Percentiles rank a stretch among this genome's conserved stretches.
phyloP scores from a whole-genome alignment of 2,888 invertebrate genomes.

The Pharmacophagus antenor region DNA sequence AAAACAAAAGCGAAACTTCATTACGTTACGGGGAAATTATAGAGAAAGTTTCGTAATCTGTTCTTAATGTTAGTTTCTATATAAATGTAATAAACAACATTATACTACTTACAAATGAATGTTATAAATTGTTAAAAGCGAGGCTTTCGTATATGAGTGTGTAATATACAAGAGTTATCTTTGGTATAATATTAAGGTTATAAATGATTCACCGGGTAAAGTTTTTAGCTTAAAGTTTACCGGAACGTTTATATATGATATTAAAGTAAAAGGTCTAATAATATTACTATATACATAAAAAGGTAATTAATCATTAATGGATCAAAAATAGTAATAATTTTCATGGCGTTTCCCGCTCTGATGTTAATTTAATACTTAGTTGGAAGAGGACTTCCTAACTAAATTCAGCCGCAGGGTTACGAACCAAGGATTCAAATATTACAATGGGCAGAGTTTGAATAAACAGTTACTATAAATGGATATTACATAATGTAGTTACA shows the following conservation, averaged over 20 bases:
- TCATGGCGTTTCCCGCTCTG: neutral
- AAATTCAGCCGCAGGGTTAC: constrained; percentile 12
- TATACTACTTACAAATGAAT: constrained; percentile 11
- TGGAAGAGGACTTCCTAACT: neutral
- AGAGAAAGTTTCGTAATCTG: constrained; percentile 63
- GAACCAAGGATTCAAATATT: constrained; percentile 9
- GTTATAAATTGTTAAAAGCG: constrained; percentile 4
- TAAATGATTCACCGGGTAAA: no score
- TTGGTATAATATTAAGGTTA: neutral
- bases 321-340: neutral
- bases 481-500: no score
- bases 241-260: neutral
- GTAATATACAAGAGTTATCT: neutral
- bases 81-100: constrained; percentile 58
- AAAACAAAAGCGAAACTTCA: constrained; percentile 63
- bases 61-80: constrained; percentile 65
- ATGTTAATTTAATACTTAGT: neutral
- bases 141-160: neutral
- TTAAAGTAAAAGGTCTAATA: neutral
- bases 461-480: neutral
- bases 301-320: neutral
- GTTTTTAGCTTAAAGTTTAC: no score
- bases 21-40: constrained; percentile 52
- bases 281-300: neutral
- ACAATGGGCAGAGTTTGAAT: neutral